Percentiles rank a stretch among this genome's conserved stretches.
Evolutionary conservation across 2,888 invertebrate genomes (phyloP).

Genomic region (Phorcus lineatus): DNA sequence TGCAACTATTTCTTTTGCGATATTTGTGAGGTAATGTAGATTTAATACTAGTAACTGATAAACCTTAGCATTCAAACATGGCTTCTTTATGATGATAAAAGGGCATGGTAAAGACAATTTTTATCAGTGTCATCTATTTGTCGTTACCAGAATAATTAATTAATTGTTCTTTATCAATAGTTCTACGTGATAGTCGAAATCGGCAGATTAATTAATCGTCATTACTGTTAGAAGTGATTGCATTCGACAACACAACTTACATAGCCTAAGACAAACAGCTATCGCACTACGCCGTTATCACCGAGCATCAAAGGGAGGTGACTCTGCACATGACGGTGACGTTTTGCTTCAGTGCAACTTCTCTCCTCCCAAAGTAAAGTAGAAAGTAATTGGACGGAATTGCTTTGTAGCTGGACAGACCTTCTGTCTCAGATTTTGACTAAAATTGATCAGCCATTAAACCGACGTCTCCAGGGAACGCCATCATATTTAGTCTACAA

Average conservation of each 20-base stretch:
- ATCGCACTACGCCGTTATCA: background rate
- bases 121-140: no score
- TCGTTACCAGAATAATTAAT: background rate
- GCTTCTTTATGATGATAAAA: no score
- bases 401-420: background rate
- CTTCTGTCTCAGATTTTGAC: no score
- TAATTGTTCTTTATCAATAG: background rate
- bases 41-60: no score
- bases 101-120: no score
- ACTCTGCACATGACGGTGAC: background rate
- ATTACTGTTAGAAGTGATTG: background rate
- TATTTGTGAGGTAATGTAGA: no score
- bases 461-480: background rate
- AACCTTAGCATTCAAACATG: no score
- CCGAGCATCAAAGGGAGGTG: background rate
- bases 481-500: conserved; percentile 15
- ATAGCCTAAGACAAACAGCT: background rate
- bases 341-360: background rate
- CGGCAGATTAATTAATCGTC: background rate
- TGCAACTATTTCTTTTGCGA: no score
- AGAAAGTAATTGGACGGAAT: conserved; percentile 9
- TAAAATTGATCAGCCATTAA: conserved; percentile 1
- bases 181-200: background rate
- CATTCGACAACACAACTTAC: background rate
- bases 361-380: background rate